Evolutionary conservation across 2,113 vertebrate genomes (phyloP).

Genomic region (Xiphias gladius): DNA sequence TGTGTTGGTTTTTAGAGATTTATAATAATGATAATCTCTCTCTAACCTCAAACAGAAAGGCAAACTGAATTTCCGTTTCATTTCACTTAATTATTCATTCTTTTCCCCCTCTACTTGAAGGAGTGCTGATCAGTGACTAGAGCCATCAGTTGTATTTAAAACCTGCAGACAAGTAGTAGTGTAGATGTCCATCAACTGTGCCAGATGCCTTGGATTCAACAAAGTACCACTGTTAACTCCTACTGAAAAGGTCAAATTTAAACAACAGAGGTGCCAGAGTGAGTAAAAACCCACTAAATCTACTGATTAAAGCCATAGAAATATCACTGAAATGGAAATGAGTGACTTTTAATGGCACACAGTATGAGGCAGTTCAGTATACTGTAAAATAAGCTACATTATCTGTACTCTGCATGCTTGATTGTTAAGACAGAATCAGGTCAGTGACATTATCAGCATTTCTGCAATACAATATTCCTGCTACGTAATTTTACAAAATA

Average conservation of each 20-base stretch:
- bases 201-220: not conserved
- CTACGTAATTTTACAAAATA: not conserved
- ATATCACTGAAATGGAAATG: not conserved
- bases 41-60: too few species aligned
- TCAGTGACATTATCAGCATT: not conserved
- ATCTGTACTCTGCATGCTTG: not conserved
- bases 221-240: not conserved
- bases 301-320: not conserved
- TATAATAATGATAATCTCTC: too few species aligned
- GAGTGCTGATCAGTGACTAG: too few species aligned
- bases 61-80: too few species aligned
- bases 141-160: too few species aligned
- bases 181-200: too few species aligned
- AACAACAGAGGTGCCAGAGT: not conserved
- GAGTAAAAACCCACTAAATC: not conserved
- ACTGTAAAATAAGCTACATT: not conserved
- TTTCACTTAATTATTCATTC: too few species aligned
- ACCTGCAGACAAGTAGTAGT: too few species aligned
- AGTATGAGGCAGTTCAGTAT: not conserved
- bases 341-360: not conserved
- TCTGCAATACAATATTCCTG: not conserved
- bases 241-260: not conserved
- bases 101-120: too few species aligned
- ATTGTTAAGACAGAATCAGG: not conserved
- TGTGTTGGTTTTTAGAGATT: too few species aligned